Evolutionary conservation across 2,888 invertebrate genomes (phyloP).

Genomic region (Priocnemis perturbator): DNA sequence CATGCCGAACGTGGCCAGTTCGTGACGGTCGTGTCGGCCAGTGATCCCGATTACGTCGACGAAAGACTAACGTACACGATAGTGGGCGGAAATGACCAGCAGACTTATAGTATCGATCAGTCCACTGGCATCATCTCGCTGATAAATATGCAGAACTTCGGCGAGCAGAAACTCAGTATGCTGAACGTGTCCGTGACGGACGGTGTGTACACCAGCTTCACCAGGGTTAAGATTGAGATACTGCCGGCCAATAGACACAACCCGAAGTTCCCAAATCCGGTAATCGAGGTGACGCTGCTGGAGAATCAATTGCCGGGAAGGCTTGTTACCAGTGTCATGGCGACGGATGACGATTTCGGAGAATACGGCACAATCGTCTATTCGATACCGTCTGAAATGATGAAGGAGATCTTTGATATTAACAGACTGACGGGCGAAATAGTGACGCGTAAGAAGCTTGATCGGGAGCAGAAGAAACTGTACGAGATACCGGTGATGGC

Average conservation of each 20-base stretch:
- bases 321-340: conserved; percentile 84
- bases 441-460: conserved; percentile 82
- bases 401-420: conserved; percentile 85
- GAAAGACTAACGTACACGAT: conserved; percentile 88
- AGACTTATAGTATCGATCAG: conserved; percentile 83
- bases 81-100: conserved; percentile 87
- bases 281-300: conserved; percentile 86
- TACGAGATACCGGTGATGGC: conserved; percentile 89
- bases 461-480: conserved; percentile 83
- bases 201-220: conserved; percentile 94
- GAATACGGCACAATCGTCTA: conserved; percentile 86
- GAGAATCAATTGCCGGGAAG: conserved; percentile 90
- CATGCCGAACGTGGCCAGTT: conserved; percentile 91
- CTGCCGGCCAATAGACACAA: conserved; percentile 87
- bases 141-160: conserved; percentile 85
- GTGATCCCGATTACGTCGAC: conserved; percentile 91
- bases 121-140: conserved; percentile 81
- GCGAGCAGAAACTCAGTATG: conserved; percentile 80
- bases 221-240: conserved; percentile 86
- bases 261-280: conserved; percentile 86
- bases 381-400: conserved; percentile 84
- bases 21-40: conserved; percentile 91
- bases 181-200: conserved; percentile 97
- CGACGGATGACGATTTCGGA: conserved; percentile 89
- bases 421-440: conserved; percentile 85